Percentiles rank a stretch among this genome's conserved stretches.
Conservation (phyloP, 2,113 vertebrate species). For the Antechinus flavipes region DNA sequence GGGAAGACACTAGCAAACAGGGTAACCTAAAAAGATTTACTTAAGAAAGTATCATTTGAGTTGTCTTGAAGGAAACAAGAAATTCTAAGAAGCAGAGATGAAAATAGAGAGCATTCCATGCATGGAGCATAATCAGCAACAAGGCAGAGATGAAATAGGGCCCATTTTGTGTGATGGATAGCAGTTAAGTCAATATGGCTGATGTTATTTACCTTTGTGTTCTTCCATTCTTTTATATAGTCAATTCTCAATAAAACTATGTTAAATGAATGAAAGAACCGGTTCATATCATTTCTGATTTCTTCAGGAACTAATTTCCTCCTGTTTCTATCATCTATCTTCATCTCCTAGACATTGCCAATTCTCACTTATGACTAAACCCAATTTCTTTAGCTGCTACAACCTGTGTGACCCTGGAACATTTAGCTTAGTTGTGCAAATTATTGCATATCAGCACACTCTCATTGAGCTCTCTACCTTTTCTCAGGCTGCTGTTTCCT, state of each 20-base stretch:
- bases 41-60: not conserved
- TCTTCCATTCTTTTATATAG: not conserved
- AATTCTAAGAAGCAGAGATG: not conserved
- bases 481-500: not conserved
- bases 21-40: not conserved
- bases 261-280: not conserved
- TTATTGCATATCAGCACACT: not conserved
- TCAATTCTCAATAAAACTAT: not conserved
- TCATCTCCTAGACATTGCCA: not conserved
- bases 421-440: not conserved
- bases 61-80: not conserved
- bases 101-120: not conserved
- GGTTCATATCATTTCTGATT: not conserved
- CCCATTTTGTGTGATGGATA: not conserved
- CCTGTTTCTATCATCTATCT: not conserved
- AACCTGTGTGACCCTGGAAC: not conserved
- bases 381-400: not conserved
- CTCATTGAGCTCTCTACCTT: not conserved
- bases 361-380: not conserved
- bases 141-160: not conserved
- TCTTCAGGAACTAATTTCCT: not conserved
- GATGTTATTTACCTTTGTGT: not conserved
- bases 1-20: not conserved
- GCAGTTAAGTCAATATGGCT: not conserved
- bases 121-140: not conserved